Percentiles rank a stretch among this genome's conserved stretches.
phyloP scores from a whole-genome alignment of 1,140 invertebrate species.

The Drosophila prosaltans region DNA sequence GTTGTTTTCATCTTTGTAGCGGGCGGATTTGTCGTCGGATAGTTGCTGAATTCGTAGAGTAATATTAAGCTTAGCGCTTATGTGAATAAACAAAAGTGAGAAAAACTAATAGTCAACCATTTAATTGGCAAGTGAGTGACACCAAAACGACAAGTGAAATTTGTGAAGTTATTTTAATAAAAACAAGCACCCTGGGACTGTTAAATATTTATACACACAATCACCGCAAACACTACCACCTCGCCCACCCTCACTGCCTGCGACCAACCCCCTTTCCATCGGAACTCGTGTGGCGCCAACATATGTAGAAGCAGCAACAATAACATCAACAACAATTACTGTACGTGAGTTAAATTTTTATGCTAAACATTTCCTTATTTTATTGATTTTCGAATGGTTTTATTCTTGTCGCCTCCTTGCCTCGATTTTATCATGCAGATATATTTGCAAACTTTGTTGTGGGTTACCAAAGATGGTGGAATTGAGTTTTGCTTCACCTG shows the following conservation, averaged over 20 bases:
- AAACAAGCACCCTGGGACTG: constrained; percentile 30
- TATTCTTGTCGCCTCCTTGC: constrained; percentile 35
- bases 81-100: constrained; percentile 2
- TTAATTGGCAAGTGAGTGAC: constrained; percentile 1
- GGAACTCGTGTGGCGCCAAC: constrained; percentile 58
- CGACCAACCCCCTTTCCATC: not conserved
- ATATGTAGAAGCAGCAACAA: constrained; percentile 60
- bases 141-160: not conserved
- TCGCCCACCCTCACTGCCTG: constrained; percentile 15
- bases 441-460: constrained; percentile 24
- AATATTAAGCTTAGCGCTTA: not conserved
- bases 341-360: constrained; percentile 59
- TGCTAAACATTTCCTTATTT: constrained; percentile 38
- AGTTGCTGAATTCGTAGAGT: not conserved
- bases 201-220: constrained; percentile 67
- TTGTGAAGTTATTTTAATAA: not conserved
- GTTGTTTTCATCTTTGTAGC: no score
- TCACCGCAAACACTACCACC: constrained; percentile 22
- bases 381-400: constrained; percentile 47
- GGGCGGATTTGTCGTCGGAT: no score
- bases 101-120: not conserved
- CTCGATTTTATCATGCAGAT: constrained; percentile 28
- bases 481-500: constrained; percentile 41
- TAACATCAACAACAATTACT: constrained; percentile 38
- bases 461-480: not conserved